Evolutionary conservation across 2,113 vertebrate species (phyloP), one percentile per base, ranked within the genome.

Genomic region (Hymenochirus boettgeri): DNA sequence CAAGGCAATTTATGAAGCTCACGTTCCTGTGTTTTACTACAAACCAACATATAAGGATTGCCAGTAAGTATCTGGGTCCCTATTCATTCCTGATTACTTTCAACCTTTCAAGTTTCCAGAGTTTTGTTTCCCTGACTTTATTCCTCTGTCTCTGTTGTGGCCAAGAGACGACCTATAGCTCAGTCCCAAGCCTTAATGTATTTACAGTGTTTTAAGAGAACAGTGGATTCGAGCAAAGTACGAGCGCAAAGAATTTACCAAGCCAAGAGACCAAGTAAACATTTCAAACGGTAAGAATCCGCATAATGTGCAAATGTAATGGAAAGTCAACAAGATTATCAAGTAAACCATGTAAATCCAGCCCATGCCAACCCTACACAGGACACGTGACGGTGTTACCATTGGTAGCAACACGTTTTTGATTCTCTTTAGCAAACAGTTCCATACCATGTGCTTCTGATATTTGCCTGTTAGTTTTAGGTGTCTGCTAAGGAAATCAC

Each of bases 221-320:
- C 93, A 96, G 75, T 96, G 93, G 93, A 92, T 96, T 58, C 77
- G 86, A 71, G 90, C 92, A 17, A 96, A 94, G 73, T 96, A 95
- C 0, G 89, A 95, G 72, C 86, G 92, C 60, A 83, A 81, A 52
- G 92, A 94, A 73, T 96, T 96, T 75, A 78, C 18, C 7, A 48
- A 56, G 25, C 31, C 55, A 13, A 39, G 23, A 35, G 31, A 27
- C n/a, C 31, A 29, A 3, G 21, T 25, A 31, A 48, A 26, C 12
- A 29, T 56, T 29, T 10, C 27, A 10, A 11, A 22, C 3, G 54
- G 63, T 57, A 57, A 57, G 62, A 42, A 33, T 18, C n/a, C n/a
- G n/a, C n/a, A n/a, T n/a, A n/a, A n/a, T n/a, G n/a, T n/a, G n/a
- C n/a, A n/a, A n/a, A n/a, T n/a, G n/a, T n/a, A n/a, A n/a, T n/a